These are phyloP conservation scores for Callocephalon fimbriatum DNA, from an alignment of 2,113 vertebrate species.

Conservation along the genomic window DNA sequence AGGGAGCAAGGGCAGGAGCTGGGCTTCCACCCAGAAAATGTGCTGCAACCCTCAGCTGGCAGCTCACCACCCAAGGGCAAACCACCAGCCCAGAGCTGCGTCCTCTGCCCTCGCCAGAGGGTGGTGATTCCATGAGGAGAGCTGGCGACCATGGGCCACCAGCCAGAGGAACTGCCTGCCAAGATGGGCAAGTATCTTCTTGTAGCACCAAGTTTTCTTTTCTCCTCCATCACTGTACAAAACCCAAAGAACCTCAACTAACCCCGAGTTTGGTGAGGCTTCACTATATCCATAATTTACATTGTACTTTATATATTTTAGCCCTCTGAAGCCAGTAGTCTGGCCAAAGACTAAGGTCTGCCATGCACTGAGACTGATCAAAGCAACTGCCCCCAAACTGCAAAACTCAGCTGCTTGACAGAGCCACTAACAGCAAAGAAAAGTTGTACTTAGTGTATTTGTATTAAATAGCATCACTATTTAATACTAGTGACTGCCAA, in stretches of 20 bases:
- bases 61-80: rapidly evolving
- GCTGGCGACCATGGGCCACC: neutral
- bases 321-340: neutral
- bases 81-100: rapidly evolving
- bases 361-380: neutral
- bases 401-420: neutral
- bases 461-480: neutral
- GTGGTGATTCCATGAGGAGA: neutral
- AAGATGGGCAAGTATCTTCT: neutral
- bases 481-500: neutral
- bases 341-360: neutral
- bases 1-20: neutral
- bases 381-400: neutral
- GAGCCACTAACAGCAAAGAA: neutral
- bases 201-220: neutral
- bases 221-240: neutral
- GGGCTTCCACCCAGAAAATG: neutral
- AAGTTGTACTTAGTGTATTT: neutral
- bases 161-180: neutral
- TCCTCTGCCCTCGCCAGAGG: neutral
- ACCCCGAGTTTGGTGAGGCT: neutral
- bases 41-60: neutral
- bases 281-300: neutral
- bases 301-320: neutral
- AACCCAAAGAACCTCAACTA: neutral